These are phyloP conservation scores for Ctenomys sociabilis DNA, from an alignment of 2,113 vertebrate species.

Conservation along the genomic window DNA sequence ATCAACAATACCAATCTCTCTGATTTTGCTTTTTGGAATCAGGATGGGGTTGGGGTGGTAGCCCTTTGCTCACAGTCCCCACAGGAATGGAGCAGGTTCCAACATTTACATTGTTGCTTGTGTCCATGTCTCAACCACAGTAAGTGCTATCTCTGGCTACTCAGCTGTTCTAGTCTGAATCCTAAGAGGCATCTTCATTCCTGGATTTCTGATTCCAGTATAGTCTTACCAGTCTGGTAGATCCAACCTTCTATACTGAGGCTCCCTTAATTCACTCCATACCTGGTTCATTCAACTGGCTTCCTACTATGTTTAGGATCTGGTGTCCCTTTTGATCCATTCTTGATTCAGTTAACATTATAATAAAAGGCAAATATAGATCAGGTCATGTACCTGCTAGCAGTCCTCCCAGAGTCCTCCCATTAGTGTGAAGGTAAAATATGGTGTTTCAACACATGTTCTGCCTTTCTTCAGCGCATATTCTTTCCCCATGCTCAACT, in stretches of 20 bases:
- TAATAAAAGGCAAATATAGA: not conserved
- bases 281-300: not conserved
- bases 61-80: not conserved
- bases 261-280: not conserved
- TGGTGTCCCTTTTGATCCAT: not conserved
- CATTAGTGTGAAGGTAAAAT: not conserved
- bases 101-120: not conserved
- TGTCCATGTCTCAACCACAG: not conserved
- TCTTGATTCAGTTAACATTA: not conserved
- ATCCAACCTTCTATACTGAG: not conserved
- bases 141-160: not conserved
- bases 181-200: not conserved
- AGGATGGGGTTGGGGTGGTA: not conserved
- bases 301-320: not conserved
- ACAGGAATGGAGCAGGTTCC: fast-evolving
- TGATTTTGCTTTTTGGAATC: not conserved
- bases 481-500: not conserved
- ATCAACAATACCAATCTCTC: not conserved
- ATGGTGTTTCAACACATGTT: not conserved
- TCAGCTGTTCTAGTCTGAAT: not conserved
- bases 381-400: not conserved
- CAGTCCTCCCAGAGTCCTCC: not conserved
- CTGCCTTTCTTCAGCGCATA: not conserved
- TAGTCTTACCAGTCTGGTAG: not conserved
- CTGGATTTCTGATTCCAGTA: not conserved